phyloP scores from a whole-genome alignment of 1,140 invertebrate genomes.

The Drosophila equinoxialis region DNA sequence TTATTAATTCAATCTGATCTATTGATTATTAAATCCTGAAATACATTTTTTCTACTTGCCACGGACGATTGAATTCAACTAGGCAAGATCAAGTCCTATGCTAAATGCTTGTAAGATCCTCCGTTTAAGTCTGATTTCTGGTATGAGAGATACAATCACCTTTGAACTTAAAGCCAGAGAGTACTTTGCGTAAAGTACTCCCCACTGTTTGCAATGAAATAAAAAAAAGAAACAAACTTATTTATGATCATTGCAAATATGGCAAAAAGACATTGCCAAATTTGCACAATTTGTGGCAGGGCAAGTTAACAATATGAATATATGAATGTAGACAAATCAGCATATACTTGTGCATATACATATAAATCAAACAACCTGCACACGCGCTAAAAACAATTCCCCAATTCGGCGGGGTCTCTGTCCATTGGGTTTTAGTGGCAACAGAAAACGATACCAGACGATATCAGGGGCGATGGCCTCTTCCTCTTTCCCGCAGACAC shows the following conservation, averaged over 20 bases:
- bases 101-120: too few species aligned
- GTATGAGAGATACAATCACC: not conserved
- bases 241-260: conserved; percentile 18
- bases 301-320: not conserved
- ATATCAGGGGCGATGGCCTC: conserved; percentile 49
- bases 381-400: conserved; percentile 41
- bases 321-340: conserved; percentile 39
- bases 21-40: too few species aligned
- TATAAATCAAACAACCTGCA: conserved; percentile 55
- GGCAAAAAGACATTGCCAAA: conserved; percentile 23
- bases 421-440: conserved; percentile 7
- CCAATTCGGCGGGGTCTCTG: not conserved
- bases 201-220: not conserved
- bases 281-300: conserved; percentile 26
- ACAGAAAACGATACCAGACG: conserved; percentile 42
- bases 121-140: too few species aligned
- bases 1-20: too few species aligned
- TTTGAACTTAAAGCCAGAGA: conserved; percentile 2
- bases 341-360: conserved; percentile 12
- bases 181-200: too few species aligned
- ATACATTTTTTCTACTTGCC: too few species aligned
- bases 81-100: too few species aligned
- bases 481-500: conserved; percentile 32
- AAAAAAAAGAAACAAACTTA: not conserved
- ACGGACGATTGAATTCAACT: too few species aligned